Base-by-base conservation (phyloP, 2,113 vertebrate species). In the Scalopus aquaticus region DNA sequence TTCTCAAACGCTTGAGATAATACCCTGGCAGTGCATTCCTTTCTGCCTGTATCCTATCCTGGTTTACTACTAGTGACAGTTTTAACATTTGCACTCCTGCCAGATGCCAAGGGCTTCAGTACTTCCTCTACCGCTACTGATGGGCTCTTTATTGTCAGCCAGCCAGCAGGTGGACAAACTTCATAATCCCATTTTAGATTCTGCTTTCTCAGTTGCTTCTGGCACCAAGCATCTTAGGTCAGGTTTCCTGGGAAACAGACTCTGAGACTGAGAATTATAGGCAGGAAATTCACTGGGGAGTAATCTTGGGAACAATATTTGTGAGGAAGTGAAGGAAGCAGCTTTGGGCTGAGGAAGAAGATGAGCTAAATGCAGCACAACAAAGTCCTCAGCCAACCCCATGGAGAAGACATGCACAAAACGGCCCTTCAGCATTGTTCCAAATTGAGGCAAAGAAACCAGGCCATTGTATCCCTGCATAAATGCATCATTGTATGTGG, bases 111-210 rank as follows among this genome's bases (percentile, higher is more conserved):
- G 30, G 26, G 6, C 51, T 94, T 72, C 17, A 67, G 69, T 32
- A 37, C n/a, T n/a, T 2, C n/a, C n/a, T 26, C 42, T 49, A 56
- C 64, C 35, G 44, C 15, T 37, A 39, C 9, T 46, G 37, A 62
- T 67, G 32, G 51, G 20, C 20, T 81, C 44, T 90, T 74, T 76
- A 73, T 83, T 19, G 30, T 35, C 10, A 88, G 76, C 32, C 44
- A 67, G 28, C n/a, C 42, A 80, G 37, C 51, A 62, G 35, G 22
- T 60, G 17, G 54, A 64, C 20, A 42, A 46, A 60, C 51, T 95
- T 90, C 44, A 90, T 37, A 49, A 62, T 88, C 44, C 28, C 22
- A 44, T 76, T 90, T 85, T 90, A 84, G 58, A n/a, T 73, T 89
- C 26, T 76, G 37, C 30, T 35, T 87, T 79, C 78, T 89, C 49